Base-by-base conservation (phyloP, 2,797 vertebrate genomes). In the Liparis tanakae region DNA sequence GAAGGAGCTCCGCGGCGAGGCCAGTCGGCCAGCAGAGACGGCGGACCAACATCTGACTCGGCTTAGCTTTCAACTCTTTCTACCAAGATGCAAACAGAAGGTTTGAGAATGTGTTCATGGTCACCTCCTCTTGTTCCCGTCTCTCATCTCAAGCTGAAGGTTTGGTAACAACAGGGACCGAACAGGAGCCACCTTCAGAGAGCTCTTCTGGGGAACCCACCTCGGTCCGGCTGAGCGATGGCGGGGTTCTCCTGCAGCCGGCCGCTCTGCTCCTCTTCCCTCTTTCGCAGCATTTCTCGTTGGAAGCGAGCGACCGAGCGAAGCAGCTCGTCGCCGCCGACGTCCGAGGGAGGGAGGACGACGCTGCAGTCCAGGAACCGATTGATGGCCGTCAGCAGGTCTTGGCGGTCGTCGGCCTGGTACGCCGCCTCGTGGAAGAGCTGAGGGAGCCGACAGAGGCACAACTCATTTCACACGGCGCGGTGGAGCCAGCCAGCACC, bases 321-420 rank as follows among this genome's bases (percentile, higher is more conserved):
- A 51, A 97, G 94, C 70, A 97, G 91, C 81, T 97, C 95, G 12
- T 97, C 96, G 0, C 94, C 95, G 4, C 95, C 94, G 59, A 96
- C 92, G 70, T 97, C 96, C 0, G 95, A 96, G 0, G 96, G 96
- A 0, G 97, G 97, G 12, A 98, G 93, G 41, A 97, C 96, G 10
- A 97, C 92, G 1, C 96, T 98, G 90, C 95, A 94, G 92, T 98
- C 97, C 90, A 98, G 92, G 85, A 98, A 98, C 67, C 94, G 91
- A 0, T 97, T 97, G 91, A 98, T 96, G 87, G 96, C 96, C 0
- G 86, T 91, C 36, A 98, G 90, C 25, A 98, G 93, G 77, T 98
- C 97, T 0, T 97, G 96, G 0, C 96, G 95, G 79, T 96, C 95
- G 0, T 97, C 96, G 0, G 97, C 97, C 92, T 95, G 86, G 90